Evolutionary conservation across 2,113 vertebrate genomes (phyloP).

Genomic region (Dicaeum eximium): DNA sequence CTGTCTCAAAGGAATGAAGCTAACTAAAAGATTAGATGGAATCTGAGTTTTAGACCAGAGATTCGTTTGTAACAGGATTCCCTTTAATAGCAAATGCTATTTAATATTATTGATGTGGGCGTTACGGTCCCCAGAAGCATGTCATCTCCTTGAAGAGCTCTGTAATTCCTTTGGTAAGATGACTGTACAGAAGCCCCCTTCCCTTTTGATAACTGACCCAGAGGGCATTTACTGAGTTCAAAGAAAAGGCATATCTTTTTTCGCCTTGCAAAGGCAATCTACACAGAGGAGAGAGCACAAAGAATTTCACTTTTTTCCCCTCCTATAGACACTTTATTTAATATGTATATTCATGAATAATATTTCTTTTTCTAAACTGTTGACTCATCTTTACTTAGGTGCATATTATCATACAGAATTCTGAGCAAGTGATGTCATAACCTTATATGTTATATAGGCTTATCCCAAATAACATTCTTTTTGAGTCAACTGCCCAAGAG

Average conservation of each 20-base stretch:
- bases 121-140: constrained; percentile 33
- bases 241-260: constrained; percentile 34
- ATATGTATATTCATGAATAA: neutral
- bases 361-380: neutral
- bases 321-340: neutral
- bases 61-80: constrained; percentile 51
- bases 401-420: neutral
- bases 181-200: constrained; percentile 7
- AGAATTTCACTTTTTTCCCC: neutral
- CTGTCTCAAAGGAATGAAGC: constrained; percentile 28
- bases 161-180: constrained; percentile 45
- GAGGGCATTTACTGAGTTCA: constrained; percentile 42
- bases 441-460: neutral
- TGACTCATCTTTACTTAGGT: neutral
- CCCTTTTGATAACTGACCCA: constrained; percentile 29
- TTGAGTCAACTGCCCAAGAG: neutral
- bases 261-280: neutral
- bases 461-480: neutral
- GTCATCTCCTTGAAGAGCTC: constrained; percentile 13
- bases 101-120: constrained; percentile 68
- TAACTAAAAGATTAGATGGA: constrained; percentile 66
- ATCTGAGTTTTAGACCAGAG: constrained; percentile 71
- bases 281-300: neutral
- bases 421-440: neutral
- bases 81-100: constrained; percentile 57